Base-by-base conservation (phyloP, 2,797 vertebrate species). In the Pseudochaenichthys georgianus region DNA sequence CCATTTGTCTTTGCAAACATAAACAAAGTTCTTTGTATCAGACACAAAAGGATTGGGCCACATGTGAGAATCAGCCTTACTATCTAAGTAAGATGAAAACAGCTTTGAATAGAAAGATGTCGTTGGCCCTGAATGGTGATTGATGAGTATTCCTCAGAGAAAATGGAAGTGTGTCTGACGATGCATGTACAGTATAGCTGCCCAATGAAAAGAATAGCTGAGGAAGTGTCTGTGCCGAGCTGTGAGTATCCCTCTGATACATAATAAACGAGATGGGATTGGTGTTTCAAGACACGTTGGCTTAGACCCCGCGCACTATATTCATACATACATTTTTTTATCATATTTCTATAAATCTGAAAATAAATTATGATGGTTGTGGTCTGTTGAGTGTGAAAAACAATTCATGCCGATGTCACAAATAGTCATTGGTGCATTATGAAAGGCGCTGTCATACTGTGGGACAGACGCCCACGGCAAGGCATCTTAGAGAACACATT, bases 51-150 rank as follows among this genome's bases (percentile, higher is more conserved):
- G 8, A 52, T 38, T n/a, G 47, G 21, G 41, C 46, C 46, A 77
- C 17, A 15, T 62, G 45, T 69, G 57, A 77, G 70, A 74, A 77
- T 50, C 63, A 83, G 67, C 61, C 82, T 17, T 50, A 28, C 67
- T 82, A 53, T 0, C 16, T 57, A 31, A 50, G 54, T 54, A 69
- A 72, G 42, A 61, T 28, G 28, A 66, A 59, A 38, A 81, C 76
- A 42, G 9, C 51, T 58, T 42, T 41, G 34, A 78, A 60, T 28
- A 70, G 10, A 68, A 67, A 62, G 43, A 78, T 61, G 75, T 84
- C 80, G 57, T 67, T 86, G 58, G 47, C 57, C 42, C 34, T 74
- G 42, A 11, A 77, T 64, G 69, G 61, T 80, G 81, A 86, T 87
- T 86, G 80, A 86, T 77, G 65, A 61, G 13, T 23, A 57, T 5